A percentile compares a stretch with the other conserved stretches of the same genome.
phyloP scores from a whole-genome alignment of 2,797 vertebrate genomes.

The Podargus strigoides region DNA sequence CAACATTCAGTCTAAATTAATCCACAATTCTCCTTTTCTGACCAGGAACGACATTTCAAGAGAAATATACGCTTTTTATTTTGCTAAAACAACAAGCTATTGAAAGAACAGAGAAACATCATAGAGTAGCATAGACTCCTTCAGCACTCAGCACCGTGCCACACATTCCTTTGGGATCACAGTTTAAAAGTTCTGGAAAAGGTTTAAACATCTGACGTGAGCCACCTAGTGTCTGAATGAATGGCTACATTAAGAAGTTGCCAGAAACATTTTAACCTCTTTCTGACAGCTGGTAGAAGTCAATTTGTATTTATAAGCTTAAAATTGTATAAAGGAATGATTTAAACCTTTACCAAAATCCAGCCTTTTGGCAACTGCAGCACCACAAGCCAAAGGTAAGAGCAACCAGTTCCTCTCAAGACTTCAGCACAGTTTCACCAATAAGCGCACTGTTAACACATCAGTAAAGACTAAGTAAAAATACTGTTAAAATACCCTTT shows the following conservation, averaged over 20 bases:
- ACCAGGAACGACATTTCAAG: not conserved
- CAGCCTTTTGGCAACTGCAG: not conserved
- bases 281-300: not conserved
- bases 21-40: not conserved
- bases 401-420: not conserved
- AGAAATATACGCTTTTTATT: not conserved
- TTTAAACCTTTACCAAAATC: not conserved
- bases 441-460: not conserved
- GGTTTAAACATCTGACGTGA: conserved; percentile 37
- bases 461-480: not conserved
- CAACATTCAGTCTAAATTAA: not conserved
- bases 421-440: not conserved
- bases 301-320: not conserved
- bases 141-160: not conserved
- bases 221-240: conserved; percentile 46
- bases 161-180: not conserved
- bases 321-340: not conserved
- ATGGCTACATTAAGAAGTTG: not conserved
- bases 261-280: not conserved
- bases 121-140: not conserved
- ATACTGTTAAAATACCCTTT: not conserved
- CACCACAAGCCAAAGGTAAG: not conserved
- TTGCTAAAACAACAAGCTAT: not conserved
- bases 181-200: not conserved
- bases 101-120: not conserved